Base-by-base conservation (phyloP, 2,113 vertebrate species). In the Oryzias celebensis region DNA sequence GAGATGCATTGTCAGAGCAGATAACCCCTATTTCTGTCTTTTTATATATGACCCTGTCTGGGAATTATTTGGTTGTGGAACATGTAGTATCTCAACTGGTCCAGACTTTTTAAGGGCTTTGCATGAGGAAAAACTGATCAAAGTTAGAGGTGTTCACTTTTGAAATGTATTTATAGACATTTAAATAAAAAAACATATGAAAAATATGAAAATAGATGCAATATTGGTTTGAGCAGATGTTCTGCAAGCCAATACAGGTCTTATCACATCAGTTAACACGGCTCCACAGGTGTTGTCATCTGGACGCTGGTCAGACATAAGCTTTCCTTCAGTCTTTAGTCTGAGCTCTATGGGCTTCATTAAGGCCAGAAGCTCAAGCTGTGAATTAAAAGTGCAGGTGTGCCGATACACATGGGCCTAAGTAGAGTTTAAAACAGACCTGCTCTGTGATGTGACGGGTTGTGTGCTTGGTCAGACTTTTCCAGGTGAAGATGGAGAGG, bases 401-500 rank as follows among this genome's bases (percentile, higher is more conserved):
- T 71, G 57, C 22, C 1, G 47, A 18, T 68, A 54, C 49, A 46
- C 60, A 10, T 66, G 62, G 74, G 60, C 49, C 36, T 26, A 7
- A 53, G 7, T 60, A 17, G 24, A 41, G 43, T 16, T 26, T 70
- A 50, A 26, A 51, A 62, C 20, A 26, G 52, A 14, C 18, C 36
- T 71, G 53, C 36, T 23, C 53, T 66, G 65, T 74, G 51, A 44
- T 73, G 62, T 88, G 65, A 87, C 47, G 22, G 58, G 31, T 73
- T 65, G 24, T 73, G 64, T 79, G 69, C 48, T 68, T 28, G 78
- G 52, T 56, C 74, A 99, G 97, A 81, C 90, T 99, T 68, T 98
- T 96, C 81, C 93, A 98, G 93, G 94, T 98, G 81, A 98, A 98
- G 89, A 98, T 98, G 93, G 97, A 99, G 62, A 91, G 93, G 62